phyloP scores from a whole-genome alignment of 35 echinoderm and acorn worm genomes.

The Hemicentrotus pulcherrimus region DNA sequence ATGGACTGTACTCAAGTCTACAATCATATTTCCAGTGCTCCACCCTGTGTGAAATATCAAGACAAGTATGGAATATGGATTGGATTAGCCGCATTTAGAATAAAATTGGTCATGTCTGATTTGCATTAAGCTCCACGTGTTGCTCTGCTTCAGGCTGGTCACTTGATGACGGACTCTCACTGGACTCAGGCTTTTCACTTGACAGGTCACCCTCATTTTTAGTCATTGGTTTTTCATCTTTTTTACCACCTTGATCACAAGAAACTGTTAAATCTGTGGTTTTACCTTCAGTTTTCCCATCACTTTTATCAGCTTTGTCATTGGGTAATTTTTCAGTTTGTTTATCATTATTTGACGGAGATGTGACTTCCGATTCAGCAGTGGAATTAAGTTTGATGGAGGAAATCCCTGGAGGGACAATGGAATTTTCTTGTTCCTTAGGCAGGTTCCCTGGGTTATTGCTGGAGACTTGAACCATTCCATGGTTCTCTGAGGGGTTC shows the following conservation, averaged over 20 bases:
- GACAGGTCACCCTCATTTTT: not conserved
- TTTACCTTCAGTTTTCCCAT: not conserved
- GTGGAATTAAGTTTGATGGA: not conserved
- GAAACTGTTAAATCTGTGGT: not conserved
- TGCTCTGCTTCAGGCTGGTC: conserved; percentile 43
- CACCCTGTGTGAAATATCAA: too few species aligned
- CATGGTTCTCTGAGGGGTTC: not conserved
- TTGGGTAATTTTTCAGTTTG: not conserved
- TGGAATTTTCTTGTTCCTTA: not conserved
- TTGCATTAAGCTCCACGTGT: not conserved
- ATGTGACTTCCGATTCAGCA: not conserved
- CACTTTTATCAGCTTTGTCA: not conserved
- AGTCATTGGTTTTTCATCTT: not conserved
- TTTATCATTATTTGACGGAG: not conserved
- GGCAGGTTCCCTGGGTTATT: not conserved
- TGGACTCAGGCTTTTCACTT: conserved; percentile 1
- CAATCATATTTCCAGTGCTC: too few species aligned
- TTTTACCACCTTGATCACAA: not conserved
- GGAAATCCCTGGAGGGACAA: not conserved
- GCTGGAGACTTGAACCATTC: not conserved
- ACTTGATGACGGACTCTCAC: not conserved
- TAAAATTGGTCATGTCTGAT: conserved; percentile 34
- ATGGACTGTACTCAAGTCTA: not conserved
- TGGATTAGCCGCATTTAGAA: not conserved
- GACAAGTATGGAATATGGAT: too few species aligned